phyloP scores from a whole-genome alignment of 2,113 vertebrate species.

The Brachypteracias leptosomus region DNA sequence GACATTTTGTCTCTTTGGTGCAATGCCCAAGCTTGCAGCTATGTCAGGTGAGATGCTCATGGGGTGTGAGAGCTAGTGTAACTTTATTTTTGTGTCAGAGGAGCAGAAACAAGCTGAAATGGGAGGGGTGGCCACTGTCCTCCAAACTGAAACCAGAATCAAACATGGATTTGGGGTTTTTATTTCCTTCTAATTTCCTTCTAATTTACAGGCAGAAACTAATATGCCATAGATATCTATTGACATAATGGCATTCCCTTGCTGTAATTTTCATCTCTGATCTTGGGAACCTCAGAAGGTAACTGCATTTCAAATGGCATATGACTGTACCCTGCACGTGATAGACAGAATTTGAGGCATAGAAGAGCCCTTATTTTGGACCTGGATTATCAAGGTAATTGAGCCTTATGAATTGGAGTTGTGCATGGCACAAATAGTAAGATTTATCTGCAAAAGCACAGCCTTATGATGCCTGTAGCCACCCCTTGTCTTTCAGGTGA shows the following conservation, averaged over 20 bases:
- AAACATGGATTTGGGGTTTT: not conserved
- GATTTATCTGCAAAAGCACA: not conserved
- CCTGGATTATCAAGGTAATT: not conserved
- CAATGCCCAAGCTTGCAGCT: not conserved
- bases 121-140: not conserved
- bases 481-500: accelerated
- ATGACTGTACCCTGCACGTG: not conserved
- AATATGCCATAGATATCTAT: not conserved
- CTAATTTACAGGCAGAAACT: not conserved
- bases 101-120: not conserved
- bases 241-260: not conserved
- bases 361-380: not conserved
- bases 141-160: not conserved
- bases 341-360: not conserved
- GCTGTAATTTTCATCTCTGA: not conserved
- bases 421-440: not conserved
- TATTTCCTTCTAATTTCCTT: not conserved
- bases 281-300: not conserved
- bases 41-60: not conserved
- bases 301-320: not conserved
- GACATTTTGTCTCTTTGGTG: not conserved
- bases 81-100: not conserved
- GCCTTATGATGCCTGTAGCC: not conserved
- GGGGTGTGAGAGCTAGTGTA: not conserved
- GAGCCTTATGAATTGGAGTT: not conserved